Conservation (phyloP, 2,888 invertebrate genomes). For the Eristalis arbustorum region DNA sequence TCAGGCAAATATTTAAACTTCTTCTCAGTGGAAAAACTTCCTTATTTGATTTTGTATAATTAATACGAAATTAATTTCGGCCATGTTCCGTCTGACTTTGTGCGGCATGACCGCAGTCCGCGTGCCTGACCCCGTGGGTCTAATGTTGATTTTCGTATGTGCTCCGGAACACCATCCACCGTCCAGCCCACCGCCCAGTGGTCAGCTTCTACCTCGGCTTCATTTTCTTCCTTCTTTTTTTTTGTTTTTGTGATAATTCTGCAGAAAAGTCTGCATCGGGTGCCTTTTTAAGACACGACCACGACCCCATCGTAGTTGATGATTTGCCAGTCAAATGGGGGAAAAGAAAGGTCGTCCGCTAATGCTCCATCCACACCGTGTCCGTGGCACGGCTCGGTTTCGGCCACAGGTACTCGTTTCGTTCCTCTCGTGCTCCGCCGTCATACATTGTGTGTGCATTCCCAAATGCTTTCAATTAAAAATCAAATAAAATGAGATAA, state of each 20-base stretch:
- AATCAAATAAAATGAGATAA: conserved; percentile 71
- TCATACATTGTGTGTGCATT: conserved; percentile 54
- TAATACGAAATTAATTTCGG: conserved; percentile 66
- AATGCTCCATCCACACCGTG: conserved; percentile 13
- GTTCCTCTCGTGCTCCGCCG: background rate
- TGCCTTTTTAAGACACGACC: conserved; percentile 43
- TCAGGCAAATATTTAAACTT: conserved; percentile 59
- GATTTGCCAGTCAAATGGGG: conserved; percentile 50
- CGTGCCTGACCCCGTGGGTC: conserved; percentile 32
- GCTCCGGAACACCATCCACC: conserved; percentile 6
- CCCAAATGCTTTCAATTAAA: conserved; percentile 70
- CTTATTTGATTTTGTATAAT: conserved; percentile 68
- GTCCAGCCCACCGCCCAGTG: background rate
- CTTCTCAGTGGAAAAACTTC: conserved; percentile 30
- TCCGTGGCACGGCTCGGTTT: conserved; percentile 15
- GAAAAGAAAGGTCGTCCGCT: conserved; percentile 52
- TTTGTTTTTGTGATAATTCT: conserved; percentile 43
- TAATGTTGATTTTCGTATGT: conserved; percentile 69
- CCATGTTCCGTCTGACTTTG: conserved; percentile 14
- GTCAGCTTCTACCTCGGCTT: conserved; percentile 9
- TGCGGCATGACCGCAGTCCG: conserved; percentile 14
- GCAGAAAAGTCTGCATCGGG: conserved; percentile 63
- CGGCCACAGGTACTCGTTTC: conserved; percentile 50
- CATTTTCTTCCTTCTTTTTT: conserved; percentile 28
- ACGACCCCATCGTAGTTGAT: conserved; percentile 30